A percentile compares a stretch with the other conserved stretches of the same genome.
These are phyloP conservation scores for Lates japonicus DNA, from an alignment of 2,797 vertebrate genomes.

Conservation along the genomic window DNA sequence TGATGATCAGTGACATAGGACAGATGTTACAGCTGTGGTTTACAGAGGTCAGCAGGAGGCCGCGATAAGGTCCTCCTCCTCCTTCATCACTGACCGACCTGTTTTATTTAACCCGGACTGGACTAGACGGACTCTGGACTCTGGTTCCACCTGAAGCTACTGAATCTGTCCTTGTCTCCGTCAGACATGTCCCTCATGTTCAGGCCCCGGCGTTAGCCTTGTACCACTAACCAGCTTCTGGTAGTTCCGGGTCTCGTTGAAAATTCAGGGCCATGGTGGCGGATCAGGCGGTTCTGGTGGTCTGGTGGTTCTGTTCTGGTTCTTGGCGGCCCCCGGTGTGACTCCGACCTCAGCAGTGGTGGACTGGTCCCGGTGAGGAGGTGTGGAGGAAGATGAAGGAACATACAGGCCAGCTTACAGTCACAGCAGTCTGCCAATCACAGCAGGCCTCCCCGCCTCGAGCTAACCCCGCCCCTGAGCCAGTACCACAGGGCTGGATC, in stretches of 20 bases:
- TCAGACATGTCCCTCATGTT: conserved; percentile 90
- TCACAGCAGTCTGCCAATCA: conserved; percentile 45
- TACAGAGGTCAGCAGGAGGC: too few species aligned
- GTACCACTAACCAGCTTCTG: conserved; percentile 89
- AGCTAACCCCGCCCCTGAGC: not conserved
- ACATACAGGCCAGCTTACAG: not conserved
- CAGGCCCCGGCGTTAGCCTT: conserved; percentile 78
- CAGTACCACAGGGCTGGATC: too few species aligned
- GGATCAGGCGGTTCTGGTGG: not conserved
- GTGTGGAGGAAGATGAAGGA: not conserved
- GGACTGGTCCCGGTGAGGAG: conserved; percentile 1
- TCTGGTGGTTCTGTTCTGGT: not conserved
- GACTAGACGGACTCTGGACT: too few species aligned
- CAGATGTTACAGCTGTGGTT: too few species aligned
- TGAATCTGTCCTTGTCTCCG: conserved; percentile 86
- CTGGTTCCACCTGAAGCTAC: conserved; percentile 85
- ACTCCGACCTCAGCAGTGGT: not conserved
- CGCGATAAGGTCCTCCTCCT: too few species aligned
- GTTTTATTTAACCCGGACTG: too few species aligned
- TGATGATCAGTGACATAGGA: too few species aligned
- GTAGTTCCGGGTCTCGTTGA: conserved; percentile 84
- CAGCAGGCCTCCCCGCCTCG: not conserved
- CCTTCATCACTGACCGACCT: too few species aligned
- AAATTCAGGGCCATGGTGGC: conserved; percentile 87
- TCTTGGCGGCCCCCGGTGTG: not conserved